These are phyloP conservation scores for Torymus tubicola DNA, from an alignment of 2,888 invertebrate genomes.

Conservation along the genomic window DNA sequence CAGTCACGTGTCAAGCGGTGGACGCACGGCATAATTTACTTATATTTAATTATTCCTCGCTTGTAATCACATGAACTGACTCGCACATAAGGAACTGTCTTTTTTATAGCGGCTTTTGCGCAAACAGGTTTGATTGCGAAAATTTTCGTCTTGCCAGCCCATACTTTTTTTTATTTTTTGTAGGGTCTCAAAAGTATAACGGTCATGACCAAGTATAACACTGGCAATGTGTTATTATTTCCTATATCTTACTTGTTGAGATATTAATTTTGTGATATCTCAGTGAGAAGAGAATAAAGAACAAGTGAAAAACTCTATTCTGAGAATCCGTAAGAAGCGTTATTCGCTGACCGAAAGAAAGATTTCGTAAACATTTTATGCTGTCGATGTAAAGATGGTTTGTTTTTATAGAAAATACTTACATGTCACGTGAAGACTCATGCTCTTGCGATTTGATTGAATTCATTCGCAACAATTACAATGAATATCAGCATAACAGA, in stretches of 20 bases:
- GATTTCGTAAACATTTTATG: no score
- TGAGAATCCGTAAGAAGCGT: no score
- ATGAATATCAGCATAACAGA: no score
- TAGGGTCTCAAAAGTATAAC: not conserved
- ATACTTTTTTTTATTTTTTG: slow-evolving; percentile 7
- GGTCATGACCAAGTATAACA: slow-evolving; percentile 20
- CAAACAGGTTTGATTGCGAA: slow-evolving; percentile 6
- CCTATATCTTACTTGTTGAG: slow-evolving; percentile 5
- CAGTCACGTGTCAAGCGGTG: slow-evolving; percentile 51
- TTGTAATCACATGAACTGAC: slow-evolving; percentile 60
- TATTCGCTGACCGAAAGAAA: no score
- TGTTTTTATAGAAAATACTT: no score
- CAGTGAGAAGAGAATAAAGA: slow-evolving; percentile 1
- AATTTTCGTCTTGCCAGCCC: slow-evolving; percentile 6
- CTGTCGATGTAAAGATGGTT: no score
- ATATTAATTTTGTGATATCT: slow-evolving; percentile 2
- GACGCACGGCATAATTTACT: slow-evolving; percentile 74
- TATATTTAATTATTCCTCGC: slow-evolving; percentile 71
- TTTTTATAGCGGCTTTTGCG: slow-evolving; percentile 43
- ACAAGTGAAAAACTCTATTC: no score
- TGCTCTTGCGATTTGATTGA: no score
- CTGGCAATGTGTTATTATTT: slow-evolving; percentile 21
- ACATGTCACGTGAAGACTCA: no score
- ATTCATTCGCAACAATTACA: no score
- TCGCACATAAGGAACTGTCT: slow-evolving; percentile 32